Evolutionary conservation across 2,888 invertebrate genomes (phyloP).

Genomic region (Dolichopus griseipennis): DNA sequence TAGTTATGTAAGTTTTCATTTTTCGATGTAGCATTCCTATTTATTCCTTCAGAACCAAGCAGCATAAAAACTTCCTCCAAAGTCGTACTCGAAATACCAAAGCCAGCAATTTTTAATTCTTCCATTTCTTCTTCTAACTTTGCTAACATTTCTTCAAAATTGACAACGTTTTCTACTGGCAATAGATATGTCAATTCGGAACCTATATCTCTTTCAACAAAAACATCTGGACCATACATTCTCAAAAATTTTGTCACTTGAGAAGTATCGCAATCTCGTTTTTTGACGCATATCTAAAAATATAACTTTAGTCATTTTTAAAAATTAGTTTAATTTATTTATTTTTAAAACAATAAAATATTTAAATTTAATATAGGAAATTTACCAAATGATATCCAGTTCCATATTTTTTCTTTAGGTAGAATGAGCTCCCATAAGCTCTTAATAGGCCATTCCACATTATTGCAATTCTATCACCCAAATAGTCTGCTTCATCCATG

Average conservation of each 20-base stretch:
- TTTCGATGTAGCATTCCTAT: neutral
- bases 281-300: conserved; percentile 16
- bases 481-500: conserved; percentile 76
- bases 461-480: conserved; percentile 77
- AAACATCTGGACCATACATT: conserved; percentile 55
- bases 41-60: conserved; percentile 47
- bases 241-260: conserved; percentile 52
- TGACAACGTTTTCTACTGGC: conserved; percentile 51
- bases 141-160: conserved; percentile 59
- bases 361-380: too few relatives aligned
- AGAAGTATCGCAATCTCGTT: conserved; percentile 44
- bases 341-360: too few relatives aligned
- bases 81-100: conserved; percentile 75
- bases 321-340: too few relatives aligned
- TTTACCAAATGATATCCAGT: conserved; percentile 65
- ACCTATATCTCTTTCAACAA: conserved; percentile 62
- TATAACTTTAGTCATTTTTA: neutral
- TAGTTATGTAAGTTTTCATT: conserved; percentile 9
- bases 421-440: conserved; percentile 69
- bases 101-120: conserved; percentile 60
- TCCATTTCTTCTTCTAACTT: conserved; percentile 55
- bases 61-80: conserved; percentile 85
- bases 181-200: conserved; percentile 65
- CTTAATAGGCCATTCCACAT: conserved; percentile 70
- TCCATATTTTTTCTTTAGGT: conserved; percentile 73